Evolutionary conservation across 1,140 invertebrate genomes (phyloP).

Genomic region (Oscheius sp.): DNA sequence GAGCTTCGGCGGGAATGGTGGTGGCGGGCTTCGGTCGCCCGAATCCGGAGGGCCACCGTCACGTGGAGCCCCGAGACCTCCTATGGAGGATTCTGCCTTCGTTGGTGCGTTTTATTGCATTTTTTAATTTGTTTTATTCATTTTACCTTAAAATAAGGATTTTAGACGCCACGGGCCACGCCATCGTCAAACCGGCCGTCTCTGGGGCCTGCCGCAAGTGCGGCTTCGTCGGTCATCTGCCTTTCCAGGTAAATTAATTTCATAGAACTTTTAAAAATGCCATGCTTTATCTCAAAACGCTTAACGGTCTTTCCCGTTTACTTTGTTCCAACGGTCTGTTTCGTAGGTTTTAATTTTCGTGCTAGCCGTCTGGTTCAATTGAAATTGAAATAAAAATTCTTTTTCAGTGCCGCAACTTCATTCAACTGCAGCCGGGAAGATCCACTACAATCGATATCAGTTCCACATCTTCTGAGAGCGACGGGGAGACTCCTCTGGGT

Average conservation of each 20-base stretch:
- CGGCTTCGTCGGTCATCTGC: background rate
- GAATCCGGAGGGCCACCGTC: background rate
- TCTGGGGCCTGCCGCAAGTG: background rate
- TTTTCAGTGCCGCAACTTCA: conserved; percentile 1
- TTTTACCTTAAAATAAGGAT: background rate
- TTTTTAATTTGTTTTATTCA: background rate
- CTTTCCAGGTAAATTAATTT: background rate
- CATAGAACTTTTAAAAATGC: background rate
- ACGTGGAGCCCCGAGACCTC: background rate
- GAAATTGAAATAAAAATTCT: background rate
- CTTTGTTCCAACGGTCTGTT: background rate
- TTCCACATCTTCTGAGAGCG: background rate
- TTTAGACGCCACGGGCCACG: background rate
- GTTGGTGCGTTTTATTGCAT: background rate
- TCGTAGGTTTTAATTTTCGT: background rate
- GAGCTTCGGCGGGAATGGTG: background rate
- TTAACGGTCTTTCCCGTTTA: background rate
- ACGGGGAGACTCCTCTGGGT: background rate
- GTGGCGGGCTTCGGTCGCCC: background rate
- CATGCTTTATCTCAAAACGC: background rate
- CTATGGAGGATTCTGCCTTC: background rate
- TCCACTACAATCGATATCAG: background rate
- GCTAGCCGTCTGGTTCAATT: background rate
- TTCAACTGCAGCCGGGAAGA: background rate
- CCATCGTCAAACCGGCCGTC: background rate